These are phyloP conservation scores for Hyperoplus lanceolatus DNA, from an alignment of 2,797 vertebrate genomes.

Conservation along the genomic window DNA sequence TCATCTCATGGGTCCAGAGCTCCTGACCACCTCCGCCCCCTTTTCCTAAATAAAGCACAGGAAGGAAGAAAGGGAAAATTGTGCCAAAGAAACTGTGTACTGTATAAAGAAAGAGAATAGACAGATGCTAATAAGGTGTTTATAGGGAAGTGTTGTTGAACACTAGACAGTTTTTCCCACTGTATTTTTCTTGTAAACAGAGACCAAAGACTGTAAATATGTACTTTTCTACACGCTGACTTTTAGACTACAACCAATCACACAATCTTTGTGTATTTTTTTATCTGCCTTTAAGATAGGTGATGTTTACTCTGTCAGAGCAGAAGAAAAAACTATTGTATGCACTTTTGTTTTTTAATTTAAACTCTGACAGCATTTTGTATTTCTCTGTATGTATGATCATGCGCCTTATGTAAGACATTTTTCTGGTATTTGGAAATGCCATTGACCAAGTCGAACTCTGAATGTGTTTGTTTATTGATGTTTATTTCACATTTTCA, in stretches of 20 bases:
- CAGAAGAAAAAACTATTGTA: not conserved
- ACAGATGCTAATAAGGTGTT: slow-evolving; percentile 28
- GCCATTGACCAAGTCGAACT: not conserved
- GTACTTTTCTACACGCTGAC: not conserved
- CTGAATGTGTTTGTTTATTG: not conserved
- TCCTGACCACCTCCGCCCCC: slow-evolving; percentile 51
- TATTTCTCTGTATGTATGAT: slow-evolving; percentile 19
- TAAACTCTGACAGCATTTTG: not conserved
- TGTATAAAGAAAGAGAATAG: slow-evolving; percentile 34
- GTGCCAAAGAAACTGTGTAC: slow-evolving; percentile 46
- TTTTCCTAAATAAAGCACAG: slow-evolving; percentile 7
- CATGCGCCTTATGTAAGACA: slow-evolving; percentile 38
- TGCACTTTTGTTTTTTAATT: not conserved
- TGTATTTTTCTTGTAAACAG: not conserved
- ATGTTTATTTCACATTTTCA: slow-evolving; percentile 1
- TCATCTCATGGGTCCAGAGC: slow-evolving; percentile 86
- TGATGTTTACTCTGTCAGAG: not conserved
- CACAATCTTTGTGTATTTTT: not conserved
- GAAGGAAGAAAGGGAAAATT: slow-evolving; percentile 34
- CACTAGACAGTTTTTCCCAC: slow-evolving; percentile 1
- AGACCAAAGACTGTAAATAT: slow-evolving; percentile 6
- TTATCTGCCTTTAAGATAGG: not conserved
- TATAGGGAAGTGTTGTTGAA: slow-evolving; percentile 20
- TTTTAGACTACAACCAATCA: not conserved
- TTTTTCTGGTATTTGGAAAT: slow-evolving; percentile 8